Evolutionary conservation across 1,140 invertebrate genomes (phyloP), one percentile per base, ranked within the genome.

Genomic region (Lepidostoma basale): DNA sequence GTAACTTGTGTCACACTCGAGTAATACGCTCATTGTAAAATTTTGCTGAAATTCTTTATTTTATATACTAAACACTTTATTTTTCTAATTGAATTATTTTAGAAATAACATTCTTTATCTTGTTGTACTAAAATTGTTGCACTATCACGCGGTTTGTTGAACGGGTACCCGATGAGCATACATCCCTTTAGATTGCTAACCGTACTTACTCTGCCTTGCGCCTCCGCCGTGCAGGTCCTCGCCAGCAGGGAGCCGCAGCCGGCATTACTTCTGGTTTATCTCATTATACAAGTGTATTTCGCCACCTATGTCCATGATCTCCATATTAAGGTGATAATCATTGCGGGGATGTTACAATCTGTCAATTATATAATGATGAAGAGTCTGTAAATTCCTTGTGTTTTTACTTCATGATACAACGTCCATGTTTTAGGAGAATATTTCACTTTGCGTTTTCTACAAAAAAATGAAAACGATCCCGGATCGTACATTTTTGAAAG

Each of bases 281-380:
- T 52, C 12, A 16, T 52, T 26, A 9, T 26, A 25, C 45, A 25
- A 44, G 59, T 62, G 44, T 65, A 36, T 28, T 52, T 65, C 26
- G 47, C 42, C 62, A 54, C 49, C 47, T 66, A 58, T 58, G 52
- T 39, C 58, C 30, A 66, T 67, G 54, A 67, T 67, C 54, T 67
- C 54, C 52, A 49, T 59, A 60, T 33, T 42, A 44, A 42, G 8
- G 64, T 59, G 40, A 67, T 60, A 47, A 60, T 45, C 47, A 39
- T 59, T 22, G 14, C 6, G 25, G 23, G 20, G 36, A 45, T 47
- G 36, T 67, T 66, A 42, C 16, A 59, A 59, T 33, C 64, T 47
- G 64, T 67, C 64, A 67, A 67, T 67, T 67, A 67, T 67, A 40
- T 25, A 40, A 54, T 18, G 40, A 42, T 40, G 54, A 49, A 22